Evolutionary conservation across 2,113 vertebrate species (phyloP), one percentile per base, ranked within the genome.

Genomic region (rabbit (Oryctolagus cuniculus)): DNA sequence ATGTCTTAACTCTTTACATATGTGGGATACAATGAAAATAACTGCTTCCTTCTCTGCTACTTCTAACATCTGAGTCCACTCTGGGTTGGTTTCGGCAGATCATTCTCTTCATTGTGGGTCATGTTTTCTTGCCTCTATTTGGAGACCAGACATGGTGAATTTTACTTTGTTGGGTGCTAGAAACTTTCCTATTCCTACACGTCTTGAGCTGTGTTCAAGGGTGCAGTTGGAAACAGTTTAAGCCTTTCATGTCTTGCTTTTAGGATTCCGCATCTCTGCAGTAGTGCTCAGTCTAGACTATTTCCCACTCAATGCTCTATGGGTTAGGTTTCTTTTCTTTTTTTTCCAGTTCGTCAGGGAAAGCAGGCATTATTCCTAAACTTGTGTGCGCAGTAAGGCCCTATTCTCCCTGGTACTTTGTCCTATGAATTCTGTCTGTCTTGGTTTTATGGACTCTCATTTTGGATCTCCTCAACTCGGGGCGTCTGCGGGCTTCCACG

Each of bases 1-100:
- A 86, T 61, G 31, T 72, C 53, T 90, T 89, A 95, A 91, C 11
- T 64, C 82, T 83, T 80, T 61, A 10, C 72, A 93, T 8, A 81
- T 34, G 8, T 58, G 10, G 58, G 51, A 89, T 27, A 91, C 17
- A 95, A n/a, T 89, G 72, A 63, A 53, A 29, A 34, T 34, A 74
- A 88, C 24, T 6, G 17, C 84, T 75, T 89, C 49, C 27, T 88
- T 75, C 64, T 81, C 82, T 88, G 31, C 29, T 79, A 89, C 86
- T 90, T 80, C 75, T 67, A 91, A 58, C n/a, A 51, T 87, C 55
- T 79, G 34, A 77, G 58, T 80, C 21, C 58, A 25, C 83, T 95
- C 64, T 69, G 25, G 15, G 53, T 80, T 72, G 21, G 31, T 73
- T 96, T 93, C 27, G 34, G 31, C 22, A 16, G 53, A 64, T 34